These are phyloP conservation scores for Pomacea maculata DNA, from an alignment of 1,140 invertebrate genomes.

Conservation along the genomic window DNA sequence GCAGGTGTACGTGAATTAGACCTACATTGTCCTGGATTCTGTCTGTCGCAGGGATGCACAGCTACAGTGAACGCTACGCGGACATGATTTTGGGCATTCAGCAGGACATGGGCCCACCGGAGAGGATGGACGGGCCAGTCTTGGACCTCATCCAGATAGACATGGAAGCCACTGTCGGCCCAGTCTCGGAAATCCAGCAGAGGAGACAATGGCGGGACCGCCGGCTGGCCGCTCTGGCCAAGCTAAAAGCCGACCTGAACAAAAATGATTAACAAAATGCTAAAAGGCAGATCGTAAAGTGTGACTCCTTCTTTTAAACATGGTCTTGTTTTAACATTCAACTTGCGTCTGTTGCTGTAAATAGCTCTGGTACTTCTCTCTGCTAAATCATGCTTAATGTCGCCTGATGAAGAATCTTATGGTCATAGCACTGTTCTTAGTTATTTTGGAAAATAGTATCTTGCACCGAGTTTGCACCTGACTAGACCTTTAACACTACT, in stretches of 20 bases:
- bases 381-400: no score
- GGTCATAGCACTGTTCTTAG: no score
- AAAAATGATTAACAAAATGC: conserved; percentile 36
- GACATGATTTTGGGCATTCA: conserved; percentile 46
- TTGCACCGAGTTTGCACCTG: no score
- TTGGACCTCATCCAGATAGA: conserved; percentile 44
- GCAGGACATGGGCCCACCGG: conserved; percentile 32
- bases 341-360: no score
- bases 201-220: conserved; percentile 82
- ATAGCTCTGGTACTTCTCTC: no score
- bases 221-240: conserved; percentile 81
- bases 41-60: conserved; percentile 70
- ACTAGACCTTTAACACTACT: no score
- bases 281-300: no score
- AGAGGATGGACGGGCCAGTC: conserved; percentile 37
- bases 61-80: conserved; percentile 78
- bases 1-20: no score
- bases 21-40: background rate
- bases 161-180: conserved; percentile 68
- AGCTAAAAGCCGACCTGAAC: conserved; percentile 79
- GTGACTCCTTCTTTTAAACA: no score
- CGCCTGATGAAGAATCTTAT: no score
- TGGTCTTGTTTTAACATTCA: no score
- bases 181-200: conserved; percentile 49
- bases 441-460: no score